These are phyloP conservation scores for Chiroxiphia lanceolata DNA, from an alignment of 2,797 vertebrate genomes.

Conservation along the genomic window DNA sequence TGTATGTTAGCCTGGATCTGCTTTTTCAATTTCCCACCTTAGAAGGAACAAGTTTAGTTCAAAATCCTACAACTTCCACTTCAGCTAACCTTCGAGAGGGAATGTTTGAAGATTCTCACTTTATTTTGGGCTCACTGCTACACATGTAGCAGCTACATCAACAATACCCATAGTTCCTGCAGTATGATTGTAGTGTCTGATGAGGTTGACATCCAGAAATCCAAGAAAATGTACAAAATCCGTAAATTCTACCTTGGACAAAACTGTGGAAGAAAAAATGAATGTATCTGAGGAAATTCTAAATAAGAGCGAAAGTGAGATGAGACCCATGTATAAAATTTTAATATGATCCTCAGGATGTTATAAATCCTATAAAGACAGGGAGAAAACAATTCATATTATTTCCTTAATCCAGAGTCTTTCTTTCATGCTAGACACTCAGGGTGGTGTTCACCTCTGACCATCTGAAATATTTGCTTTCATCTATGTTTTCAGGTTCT, in stretches of 20 bases:
- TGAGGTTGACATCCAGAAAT: neutral
- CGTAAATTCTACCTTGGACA: neutral
- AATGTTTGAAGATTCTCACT: neutral
- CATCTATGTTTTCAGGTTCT: neutral
- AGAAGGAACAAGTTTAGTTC: neutral
- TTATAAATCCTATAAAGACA: neutral
- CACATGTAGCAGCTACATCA: neutral
- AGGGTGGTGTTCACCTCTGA: neutral
- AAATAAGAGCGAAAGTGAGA: neutral
- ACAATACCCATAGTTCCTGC: neutral
- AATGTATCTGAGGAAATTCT: neutral
- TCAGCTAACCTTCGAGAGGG: neutral
- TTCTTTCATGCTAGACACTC: neutral
- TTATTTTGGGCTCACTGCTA: neutral
- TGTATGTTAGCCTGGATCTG: neutral
- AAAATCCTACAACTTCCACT: neutral
- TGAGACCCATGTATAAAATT: neutral
- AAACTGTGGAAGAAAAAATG: neutral
- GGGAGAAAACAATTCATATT: neutral
- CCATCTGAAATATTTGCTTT: neutral
- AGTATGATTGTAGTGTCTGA: neutral
- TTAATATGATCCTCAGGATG: neutral
- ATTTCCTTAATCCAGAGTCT: neutral
- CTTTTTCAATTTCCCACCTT: neutral
- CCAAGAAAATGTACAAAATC: neutral